phyloP scores from a whole-genome alignment of 2,888 invertebrate species.

The Drosophila picticornis region DNA sequence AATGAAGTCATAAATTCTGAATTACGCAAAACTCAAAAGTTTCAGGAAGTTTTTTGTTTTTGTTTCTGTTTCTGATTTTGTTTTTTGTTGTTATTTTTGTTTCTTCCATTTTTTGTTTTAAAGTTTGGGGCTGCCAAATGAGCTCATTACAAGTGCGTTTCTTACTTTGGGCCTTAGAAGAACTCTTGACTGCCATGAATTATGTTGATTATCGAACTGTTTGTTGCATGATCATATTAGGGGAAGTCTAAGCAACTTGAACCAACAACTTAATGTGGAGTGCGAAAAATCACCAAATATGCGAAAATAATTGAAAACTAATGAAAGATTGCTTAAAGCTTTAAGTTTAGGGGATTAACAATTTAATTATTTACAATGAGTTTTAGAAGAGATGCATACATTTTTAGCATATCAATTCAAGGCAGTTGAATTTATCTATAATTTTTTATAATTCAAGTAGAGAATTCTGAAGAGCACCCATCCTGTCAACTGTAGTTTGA shows the following conservation, averaged over 20 bases:
- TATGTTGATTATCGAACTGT: constrained; percentile 42
- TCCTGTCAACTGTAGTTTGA: neutral
- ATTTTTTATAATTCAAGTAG: neutral
- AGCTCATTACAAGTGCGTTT: constrained; percentile 56
- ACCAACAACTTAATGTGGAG: constrained; percentile 17
- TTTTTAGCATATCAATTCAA: neutral
- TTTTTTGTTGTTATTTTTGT: constrained; percentile 1
- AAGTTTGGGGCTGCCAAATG: constrained; percentile 37
- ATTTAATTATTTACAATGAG: neutral
- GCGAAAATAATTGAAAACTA: neutral
- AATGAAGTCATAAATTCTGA: constrained; percentile 74
- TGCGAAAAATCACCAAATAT: constrained; percentile 15
- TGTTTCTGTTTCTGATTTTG: constrained; percentile 6
- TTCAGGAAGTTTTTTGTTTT: constrained; percentile 35
- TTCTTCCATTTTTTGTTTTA: constrained; percentile 21
- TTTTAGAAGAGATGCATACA: neutral
- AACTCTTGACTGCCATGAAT: constrained; percentile 21
- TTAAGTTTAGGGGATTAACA: neutral
- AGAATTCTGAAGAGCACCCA: rapidly evolving
- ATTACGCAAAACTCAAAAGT: constrained; percentile 63
- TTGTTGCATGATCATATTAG: constrained; percentile 26
- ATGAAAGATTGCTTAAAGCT: neutral
- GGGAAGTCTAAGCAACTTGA: constrained; percentile 35
- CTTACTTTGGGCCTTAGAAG: constrained; percentile 19
- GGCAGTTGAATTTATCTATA: neutral